Evolutionary conservation across 2,797 vertebrate genomes (phyloP), one percentile per base, ranked within the genome.

Genomic region (Centroberyx gerrardi): DNA sequence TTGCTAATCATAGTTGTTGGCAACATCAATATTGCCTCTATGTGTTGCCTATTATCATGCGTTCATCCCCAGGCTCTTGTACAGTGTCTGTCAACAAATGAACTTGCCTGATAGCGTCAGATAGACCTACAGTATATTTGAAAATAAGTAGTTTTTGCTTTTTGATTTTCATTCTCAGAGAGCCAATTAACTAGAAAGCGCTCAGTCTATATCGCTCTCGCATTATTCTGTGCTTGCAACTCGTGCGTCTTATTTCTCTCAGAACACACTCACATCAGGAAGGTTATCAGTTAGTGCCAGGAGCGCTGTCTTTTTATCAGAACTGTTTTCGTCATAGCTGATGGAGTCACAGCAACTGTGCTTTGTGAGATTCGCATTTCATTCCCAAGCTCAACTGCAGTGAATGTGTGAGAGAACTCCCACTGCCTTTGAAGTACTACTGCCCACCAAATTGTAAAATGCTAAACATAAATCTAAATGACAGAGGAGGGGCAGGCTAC

Each of bases 321-420:
- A 5, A 18, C 13, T 17, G 29, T 46, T 79, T 75, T 78, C 29
- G 44, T 76, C 60, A 33, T 7, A 22, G 54, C 46, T 51, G 62
- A 71, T 61, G 17, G 54, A 65, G 44, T 54, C 42, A 28, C 13
- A 49, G 29, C 52, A 49, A 17, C 44, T 1, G 49, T n/a, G 28
- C 68, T 67, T 48, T 68, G 36, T 49, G 33, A 59, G 54, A 84
- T 82, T 69, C 65, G 13, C 14, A 76, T 80, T 74, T 74, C 49
- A 51, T 29, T 48, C 46, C 0, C 55, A 64, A 61, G 4, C 4
- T 8, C 33, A 36, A 51, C 40, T 54, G 44, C 12, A 3, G 5
- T 13, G 2, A 68, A 54, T 72, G 10, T 65, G 56, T 49, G 17
- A 13, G 10, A 46, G 33, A 51, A 59, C 15, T 55, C 54, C 40